Conservation (phyloP, 2,797 vertebrate species). For the Mormyrus hasselquistii region DNA sequence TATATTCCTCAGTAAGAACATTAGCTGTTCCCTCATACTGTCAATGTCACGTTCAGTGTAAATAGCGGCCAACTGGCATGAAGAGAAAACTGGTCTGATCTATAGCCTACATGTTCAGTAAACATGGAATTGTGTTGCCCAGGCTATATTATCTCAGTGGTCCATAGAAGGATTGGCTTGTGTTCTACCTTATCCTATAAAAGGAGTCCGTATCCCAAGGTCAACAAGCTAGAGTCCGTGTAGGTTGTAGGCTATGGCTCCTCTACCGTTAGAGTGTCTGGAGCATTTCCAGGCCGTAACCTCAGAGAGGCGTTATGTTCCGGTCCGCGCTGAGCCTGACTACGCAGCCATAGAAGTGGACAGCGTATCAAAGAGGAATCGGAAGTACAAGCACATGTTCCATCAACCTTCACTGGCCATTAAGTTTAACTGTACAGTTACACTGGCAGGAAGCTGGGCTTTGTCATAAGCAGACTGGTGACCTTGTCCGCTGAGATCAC, state of each 20-base stretch:
- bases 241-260: neutral
- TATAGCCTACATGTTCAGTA: neutral
- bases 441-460: neutral
- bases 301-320: neutral
- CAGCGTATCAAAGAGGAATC: neutral
- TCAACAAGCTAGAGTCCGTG: neutral
- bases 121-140: neutral
- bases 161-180: neutral
- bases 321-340: neutral
- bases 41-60: neutral
- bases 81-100: neutral
- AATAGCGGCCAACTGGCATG: neutral
- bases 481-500: neutral
- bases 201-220: neutral
- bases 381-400: neutral
- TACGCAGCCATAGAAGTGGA: neutral
- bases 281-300: neutral
- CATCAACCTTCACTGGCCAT: neutral
- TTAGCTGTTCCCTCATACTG: neutral
- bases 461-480: neutral
- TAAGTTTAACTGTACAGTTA: neutral
- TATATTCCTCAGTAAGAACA: neutral
- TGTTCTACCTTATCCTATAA: neutral
- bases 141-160: neutral
- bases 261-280: neutral